Evolutionary conservation across 64 coral and sea anemone species (phyloP).

Genomic region (Actinia equina): DNA sequence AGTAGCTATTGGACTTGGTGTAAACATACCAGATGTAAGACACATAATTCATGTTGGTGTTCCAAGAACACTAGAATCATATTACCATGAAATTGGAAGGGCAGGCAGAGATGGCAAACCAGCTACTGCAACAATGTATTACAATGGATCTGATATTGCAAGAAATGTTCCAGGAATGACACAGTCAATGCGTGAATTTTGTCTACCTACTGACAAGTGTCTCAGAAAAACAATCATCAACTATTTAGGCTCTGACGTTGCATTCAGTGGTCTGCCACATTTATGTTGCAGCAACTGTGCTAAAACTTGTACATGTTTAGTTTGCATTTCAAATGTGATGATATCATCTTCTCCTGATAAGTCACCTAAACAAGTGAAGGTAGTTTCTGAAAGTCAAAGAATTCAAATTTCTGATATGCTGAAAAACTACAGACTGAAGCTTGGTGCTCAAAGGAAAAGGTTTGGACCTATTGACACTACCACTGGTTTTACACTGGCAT

Average conservation of each 20-base stretch:
- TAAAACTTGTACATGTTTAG: slow-evolving; percentile 5
- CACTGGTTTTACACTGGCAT: slow-evolving; percentile 16
- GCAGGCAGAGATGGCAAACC: slow-evolving; percentile 15
- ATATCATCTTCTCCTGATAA: neutral
- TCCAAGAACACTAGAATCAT: slow-evolving; percentile 31
- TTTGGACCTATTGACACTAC: slow-evolving; percentile 24
- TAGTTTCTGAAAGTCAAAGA: neutral
- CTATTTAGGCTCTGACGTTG: too few relatives aligned
- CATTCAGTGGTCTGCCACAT: neutral
- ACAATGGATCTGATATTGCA: neutral
- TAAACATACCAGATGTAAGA: slow-evolving; percentile 6
- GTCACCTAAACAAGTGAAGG: slow-evolving; percentile 1
- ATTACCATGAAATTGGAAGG: slow-evolving; percentile 39
- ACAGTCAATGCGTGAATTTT: too few relatives aligned
- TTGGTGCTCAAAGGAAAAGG: slow-evolving; percentile 5
- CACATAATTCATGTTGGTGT: slow-evolving; percentile 30
- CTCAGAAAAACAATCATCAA: too few relatives aligned
- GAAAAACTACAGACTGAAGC: slow-evolving; percentile 15
- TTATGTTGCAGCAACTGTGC: slow-evolving; percentile 34
- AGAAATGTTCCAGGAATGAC: too few relatives aligned
- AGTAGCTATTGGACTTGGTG: too few relatives aligned
- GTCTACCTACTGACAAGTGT: too few relatives aligned
- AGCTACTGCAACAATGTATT: slow-evolving; percentile 24
- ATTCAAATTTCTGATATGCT: neutral
- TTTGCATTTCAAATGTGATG: neutral